Evolutionary conservation across 53 echinoderm and acorn worm species (phyloP), one percentile per base, ranked within the genome.

Genomic region (Mesocentrotus franciscanus): DNA sequence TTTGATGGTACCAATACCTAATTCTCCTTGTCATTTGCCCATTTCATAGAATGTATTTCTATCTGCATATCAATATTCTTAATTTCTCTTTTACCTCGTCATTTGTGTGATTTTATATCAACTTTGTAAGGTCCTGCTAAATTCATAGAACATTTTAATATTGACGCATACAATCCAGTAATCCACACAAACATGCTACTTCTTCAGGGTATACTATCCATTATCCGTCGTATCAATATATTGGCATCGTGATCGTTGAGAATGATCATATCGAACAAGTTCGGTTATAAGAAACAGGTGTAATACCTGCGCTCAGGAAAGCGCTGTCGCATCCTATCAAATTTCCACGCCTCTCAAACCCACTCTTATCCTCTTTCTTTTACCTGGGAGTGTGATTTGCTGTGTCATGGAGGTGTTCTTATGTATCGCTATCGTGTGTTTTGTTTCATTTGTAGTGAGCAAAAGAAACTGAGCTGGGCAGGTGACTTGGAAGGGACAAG

Each of bases 281-380:
- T 81, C 20, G 81, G 42, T 81, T 36, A 39, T 81, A 36, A 35
- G 42, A 42, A 81, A 81, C 81, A 81, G 81, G 81, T 81, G 81
- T 81, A 39, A 42, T 81, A 81, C 81, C 81, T 81, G 81, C 17
- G 81, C 22, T 18, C 81, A 81, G 81, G 81, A 81, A 81, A 16
- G 42, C 12, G 18, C 39, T 22, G 36, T 81, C 81, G 81, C 81
- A 81, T 81, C 81, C 36, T 27, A 81, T 81, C 81, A 39, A 81
- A 81, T 22, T 20, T 42, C 81, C 81, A 81, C 81, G 36, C 81
- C 81, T 42, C 36, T 76, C 30, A 30, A 76, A 76, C 76, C 76
- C 76, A 18, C 76, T 81, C 42, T 81, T 20, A 81, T 36, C 42
- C 81, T 81, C 81, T 36, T 36, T 81, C 81, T 36, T 39, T 20